Evolutionary conservation across 2,888 invertebrate genomes (phyloP).

Genomic region (Cephus pygmeus): DNA sequence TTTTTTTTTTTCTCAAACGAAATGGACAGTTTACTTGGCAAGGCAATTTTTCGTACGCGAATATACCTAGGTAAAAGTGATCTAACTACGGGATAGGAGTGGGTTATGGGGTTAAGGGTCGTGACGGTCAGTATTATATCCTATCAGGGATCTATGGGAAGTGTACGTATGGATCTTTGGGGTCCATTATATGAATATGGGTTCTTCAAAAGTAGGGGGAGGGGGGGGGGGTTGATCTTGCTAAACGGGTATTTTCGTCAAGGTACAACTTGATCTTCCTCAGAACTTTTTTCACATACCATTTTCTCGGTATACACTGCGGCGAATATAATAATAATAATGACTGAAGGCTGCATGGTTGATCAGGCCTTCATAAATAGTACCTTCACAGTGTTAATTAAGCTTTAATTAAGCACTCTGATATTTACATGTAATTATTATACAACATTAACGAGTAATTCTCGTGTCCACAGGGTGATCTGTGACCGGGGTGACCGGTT

Average conservation of each 20-base stretch:
- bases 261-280: slow-evolving; percentile 15
- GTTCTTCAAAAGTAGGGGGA: background rate
- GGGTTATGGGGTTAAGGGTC: slow-evolving; percentile 17
- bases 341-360: slow-evolving; percentile 59
- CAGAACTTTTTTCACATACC: background rate
- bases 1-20: background rate
- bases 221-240: slow-evolving; percentile 17
- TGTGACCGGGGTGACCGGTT: background rate
- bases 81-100: slow-evolving; percentile 24
- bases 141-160: slow-evolving; percentile 23
- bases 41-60: slow-evolving; percentile 15
- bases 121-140: slow-evolving; percentile 16
- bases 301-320: slow-evolving; percentile 11
- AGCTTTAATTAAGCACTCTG: slow-evolving; percentile 19
- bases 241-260: slow-evolving; percentile 21
- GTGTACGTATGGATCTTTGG: slow-evolving; percentile 9
- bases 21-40: slow-evolving; percentile 14
- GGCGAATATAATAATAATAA: slow-evolving; percentile 14
- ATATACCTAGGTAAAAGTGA: slow-evolving; percentile 20
- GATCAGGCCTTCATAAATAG: slow-evolving; percentile 51
- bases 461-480: slow-evolving; percentile 20
- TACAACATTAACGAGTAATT: slow-evolving; percentile 14
- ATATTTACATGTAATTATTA: slow-evolving; percentile 20
- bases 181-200: slow-evolving; percentile 9
- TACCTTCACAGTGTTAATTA: background rate